Base-by-base conservation (phyloP, 2,113 vertebrate species). In the Syngnathoides biaculeatus region DNA sequence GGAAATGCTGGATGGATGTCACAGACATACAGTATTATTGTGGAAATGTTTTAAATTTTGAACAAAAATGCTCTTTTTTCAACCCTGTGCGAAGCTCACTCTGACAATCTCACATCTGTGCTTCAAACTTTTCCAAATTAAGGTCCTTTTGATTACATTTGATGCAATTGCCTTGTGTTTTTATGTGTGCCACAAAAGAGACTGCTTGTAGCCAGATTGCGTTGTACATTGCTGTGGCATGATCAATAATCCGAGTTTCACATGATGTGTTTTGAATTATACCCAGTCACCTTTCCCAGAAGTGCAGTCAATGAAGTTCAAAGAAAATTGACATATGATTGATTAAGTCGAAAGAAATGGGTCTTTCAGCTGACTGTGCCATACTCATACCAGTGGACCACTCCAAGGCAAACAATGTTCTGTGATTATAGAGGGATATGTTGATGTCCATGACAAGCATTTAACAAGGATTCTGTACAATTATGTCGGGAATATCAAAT, bases 171-270 rank as follows among this genome's bases (percentile, higher is more conserved):
- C 60, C 30, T 74, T 76, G 64, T 72, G 69, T 78, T 74, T 56
- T 79, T 75, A 30, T 40, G 40, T 59, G 64, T 55, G 56, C 24
- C 52, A 52, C 74, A 69, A 68, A 40, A 78, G 69, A 78, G 67
- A 79, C 69, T 79, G 86, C 88, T 85, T 86, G 89, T 86, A 43
- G 39, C 73, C 75, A 79, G 78, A 74, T 85, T 63, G 71, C 68
- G 71, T 77, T 77, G 75, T 75, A 59, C 67, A 47, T 20, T 81
- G 78, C 73, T 84, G 82, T 61, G 69, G 67, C 60, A 45, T 71
- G 78, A 89, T 90, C 88, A 84, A 89, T 90, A 86, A 79, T 80
- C 69, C 63, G 78, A 64, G 76, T 84, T 84, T 89, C 88, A 81
- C 73, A 75, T 55, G 71, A 88, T 82, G 70, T 58, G 69, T 73